These are phyloP conservation scores for Pasiphila rectangulata DNA, from an alignment of 2,888 invertebrate genomes.

Conservation along the genomic window DNA sequence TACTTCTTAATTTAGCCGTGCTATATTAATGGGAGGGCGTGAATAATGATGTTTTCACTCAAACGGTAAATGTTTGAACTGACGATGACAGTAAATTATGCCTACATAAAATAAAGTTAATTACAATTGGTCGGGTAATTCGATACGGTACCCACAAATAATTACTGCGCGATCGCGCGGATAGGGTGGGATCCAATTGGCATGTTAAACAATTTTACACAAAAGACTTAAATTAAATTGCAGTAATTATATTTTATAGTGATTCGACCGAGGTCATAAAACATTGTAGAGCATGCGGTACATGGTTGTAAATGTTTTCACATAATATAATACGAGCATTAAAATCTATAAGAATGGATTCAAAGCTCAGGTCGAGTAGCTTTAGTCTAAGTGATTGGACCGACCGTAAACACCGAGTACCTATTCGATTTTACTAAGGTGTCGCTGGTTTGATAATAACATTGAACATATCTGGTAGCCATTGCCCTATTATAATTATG, in stretches of 20 bases:
- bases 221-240: conserved; percentile 45
- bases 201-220: conserved; percentile 44
- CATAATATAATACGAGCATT: not conserved
- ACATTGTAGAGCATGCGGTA: conserved; percentile 5
- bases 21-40: not conserved
- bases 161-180: conserved; percentile 23
- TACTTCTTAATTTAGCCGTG: conserved; percentile 1
- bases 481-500: conserved; percentile 5
- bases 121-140: conserved; percentile 23
- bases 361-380: not conserved
- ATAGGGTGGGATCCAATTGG: conserved; percentile 26
- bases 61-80: conserved; percentile 7
- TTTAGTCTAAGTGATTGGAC: not conserved
- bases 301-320: not conserved
- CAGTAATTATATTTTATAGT: conserved; percentile 45
- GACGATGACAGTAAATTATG: conserved; percentile 12
- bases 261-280: conserved; percentile 41
- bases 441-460: conserved; percentile 21
- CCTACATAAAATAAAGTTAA: conserved; percentile 22
- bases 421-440: conserved; percentile 37
- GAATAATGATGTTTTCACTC: conserved; percentile 1
- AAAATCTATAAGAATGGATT: not conserved
- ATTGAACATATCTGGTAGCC: conserved; percentile 12
- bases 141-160: conserved; percentile 18
- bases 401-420: conserved; percentile 1